Evolutionary conservation across 2,113 vertebrate genomes (phyloP).

Genomic region (Aspiorhynchus laticeps): DNA sequence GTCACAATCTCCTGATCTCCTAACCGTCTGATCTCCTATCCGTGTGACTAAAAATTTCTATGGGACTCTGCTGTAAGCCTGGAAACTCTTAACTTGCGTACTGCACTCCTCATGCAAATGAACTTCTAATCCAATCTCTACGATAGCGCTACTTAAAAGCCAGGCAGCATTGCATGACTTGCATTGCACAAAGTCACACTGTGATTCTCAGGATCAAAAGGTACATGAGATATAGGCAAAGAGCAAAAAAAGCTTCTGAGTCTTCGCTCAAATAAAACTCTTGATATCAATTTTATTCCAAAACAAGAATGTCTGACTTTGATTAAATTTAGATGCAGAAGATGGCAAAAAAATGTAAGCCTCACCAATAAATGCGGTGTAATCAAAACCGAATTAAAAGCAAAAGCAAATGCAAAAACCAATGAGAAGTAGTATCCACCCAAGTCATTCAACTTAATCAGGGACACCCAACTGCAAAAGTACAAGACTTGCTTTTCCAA

Average conservation of each 20-base stretch:
- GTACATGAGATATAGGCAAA: neutral
- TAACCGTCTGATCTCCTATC: too few relatives aligned
- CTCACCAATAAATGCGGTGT: neutral
- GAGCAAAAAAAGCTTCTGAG: neutral
- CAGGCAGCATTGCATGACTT: neutral
- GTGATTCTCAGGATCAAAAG: neutral
- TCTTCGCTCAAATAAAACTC: neutral
- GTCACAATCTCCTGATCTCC: neutral
- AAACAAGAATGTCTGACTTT: neutral
- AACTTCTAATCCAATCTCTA: constrained; percentile 28
- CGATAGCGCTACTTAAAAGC: constrained; percentile 24
- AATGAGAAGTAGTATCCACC: neutral
- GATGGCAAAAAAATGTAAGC: neutral
- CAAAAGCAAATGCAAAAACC: neutral
- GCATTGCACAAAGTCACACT: constrained; percentile 31
- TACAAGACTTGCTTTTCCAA: constrained; percentile 2
- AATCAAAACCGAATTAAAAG: neutral
- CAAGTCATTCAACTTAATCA: constrained; percentile 22
- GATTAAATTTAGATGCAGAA: neutral
- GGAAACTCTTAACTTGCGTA: neutral
- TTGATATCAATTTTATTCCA: neutral
- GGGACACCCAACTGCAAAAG: neutral
- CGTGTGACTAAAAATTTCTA: neutral
- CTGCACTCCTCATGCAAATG: neutral
- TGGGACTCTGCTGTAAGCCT: neutral